phyloP scores from a whole-genome alignment of 2,113 vertebrate genomes.

The Rhagologus leucostigma region DNA sequence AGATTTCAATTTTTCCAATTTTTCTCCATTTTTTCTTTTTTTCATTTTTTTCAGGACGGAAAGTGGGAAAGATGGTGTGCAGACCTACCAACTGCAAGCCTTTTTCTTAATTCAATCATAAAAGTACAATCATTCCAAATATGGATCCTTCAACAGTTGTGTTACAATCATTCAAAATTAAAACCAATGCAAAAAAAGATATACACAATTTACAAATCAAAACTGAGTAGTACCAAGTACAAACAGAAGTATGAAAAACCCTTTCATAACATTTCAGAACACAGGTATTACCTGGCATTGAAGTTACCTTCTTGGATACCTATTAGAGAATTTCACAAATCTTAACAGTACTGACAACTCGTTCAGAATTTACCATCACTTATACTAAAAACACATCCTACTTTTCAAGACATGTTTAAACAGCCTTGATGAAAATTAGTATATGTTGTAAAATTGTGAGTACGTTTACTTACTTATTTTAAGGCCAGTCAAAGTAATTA shows the following conservation, averaged over 20 bases:
- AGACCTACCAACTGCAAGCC: neutral
- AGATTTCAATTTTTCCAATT: neutral
- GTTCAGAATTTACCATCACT: constrained; percentile 26
- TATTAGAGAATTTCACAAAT: constrained; percentile 56
- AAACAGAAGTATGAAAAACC: constrained; percentile 25
- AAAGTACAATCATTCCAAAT: neutral
- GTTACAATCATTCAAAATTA: neutral
- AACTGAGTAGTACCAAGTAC: constrained; percentile 21
- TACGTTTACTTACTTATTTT: neutral
- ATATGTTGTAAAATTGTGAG: neutral
- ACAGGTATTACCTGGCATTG: constrained; percentile 23
- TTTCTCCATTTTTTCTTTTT: neutral
- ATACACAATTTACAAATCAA: neutral
- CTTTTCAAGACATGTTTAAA: constrained; percentile 31
- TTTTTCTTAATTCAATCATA: neutral
- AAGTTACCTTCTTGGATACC: constrained; percentile 42
- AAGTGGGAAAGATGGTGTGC: neutral
- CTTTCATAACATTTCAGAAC: constrained; percentile 62
- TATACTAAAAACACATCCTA: neutral
- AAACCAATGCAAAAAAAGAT: neutral
- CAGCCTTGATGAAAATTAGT: constrained; percentile 4
- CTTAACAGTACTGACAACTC: constrained; percentile 47
- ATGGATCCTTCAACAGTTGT: neutral
- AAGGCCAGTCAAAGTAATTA: neutral
- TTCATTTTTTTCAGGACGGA: fast-evolving